These are phyloP conservation scores for Frieseomelitta varia DNA, from an alignment of 1,140 invertebrate species.

Conservation along the genomic window DNA sequence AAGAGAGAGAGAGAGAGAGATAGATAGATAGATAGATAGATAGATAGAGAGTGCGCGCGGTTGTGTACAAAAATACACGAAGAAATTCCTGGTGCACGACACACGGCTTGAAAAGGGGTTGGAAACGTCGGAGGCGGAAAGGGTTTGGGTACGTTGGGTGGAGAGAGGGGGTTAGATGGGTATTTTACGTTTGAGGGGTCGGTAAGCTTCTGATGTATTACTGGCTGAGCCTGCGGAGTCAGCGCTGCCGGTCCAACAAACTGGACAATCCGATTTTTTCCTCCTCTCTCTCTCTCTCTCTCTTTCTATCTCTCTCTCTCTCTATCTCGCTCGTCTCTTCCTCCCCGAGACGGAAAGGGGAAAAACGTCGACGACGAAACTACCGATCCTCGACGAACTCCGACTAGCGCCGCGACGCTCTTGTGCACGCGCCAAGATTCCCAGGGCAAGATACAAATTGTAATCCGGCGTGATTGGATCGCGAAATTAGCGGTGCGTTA, in stretches of 20 bases:
- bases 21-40: too few species aligned
- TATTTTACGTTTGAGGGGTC: slow-evolving; percentile 74
- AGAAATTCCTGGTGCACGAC: slow-evolving; percentile 12
- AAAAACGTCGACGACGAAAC: slow-evolving; percentile 17
- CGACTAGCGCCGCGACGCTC: slow-evolving; percentile 11
- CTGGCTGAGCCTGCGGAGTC: slow-evolving; percentile 73
- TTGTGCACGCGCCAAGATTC: slow-evolving; percentile 12
- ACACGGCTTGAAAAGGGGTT: not conserved
- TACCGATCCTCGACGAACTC: not conserved
- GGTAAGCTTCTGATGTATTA: slow-evolving; percentile 75
- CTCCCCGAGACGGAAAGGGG: not conserved
- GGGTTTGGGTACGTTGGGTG: not conserved
- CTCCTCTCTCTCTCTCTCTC: not conserved
- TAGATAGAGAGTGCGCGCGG: not conserved
- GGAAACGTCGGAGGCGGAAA: not conserved
- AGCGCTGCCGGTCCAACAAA: slow-evolving; percentile 72
- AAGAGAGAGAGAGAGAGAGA: not conserved
- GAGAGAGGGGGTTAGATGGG: slow-evolving; percentile 53
- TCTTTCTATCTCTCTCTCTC: not conserved
- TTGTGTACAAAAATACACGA: slow-evolving; percentile 48
- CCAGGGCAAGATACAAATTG: slow-evolving; percentile 55
- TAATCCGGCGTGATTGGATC: slow-evolving; percentile 58
- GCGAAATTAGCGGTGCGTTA: slow-evolving; percentile 45
- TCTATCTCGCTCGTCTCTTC: not conserved
- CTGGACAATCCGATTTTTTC: slow-evolving; percentile 53